Evolutionary conservation across 2,888 invertebrate genomes (phyloP).

Genomic region (Salpingus planirostris): DNA sequence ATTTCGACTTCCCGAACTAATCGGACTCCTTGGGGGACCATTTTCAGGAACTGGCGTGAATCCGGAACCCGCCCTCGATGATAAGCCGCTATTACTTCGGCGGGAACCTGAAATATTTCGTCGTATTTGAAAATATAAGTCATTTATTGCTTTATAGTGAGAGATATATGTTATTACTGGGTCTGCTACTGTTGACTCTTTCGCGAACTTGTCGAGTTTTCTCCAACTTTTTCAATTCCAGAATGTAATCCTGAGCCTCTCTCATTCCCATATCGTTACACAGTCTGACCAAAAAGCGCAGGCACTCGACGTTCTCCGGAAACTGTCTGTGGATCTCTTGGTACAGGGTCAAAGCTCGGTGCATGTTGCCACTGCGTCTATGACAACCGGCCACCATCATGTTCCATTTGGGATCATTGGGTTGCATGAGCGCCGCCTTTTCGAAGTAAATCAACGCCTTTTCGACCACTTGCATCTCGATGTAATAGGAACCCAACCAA

Average conservation of each 20-base stretch:
- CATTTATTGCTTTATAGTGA: neutral
- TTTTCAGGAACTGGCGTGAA: constrained; percentile 45
- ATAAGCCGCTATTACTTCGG: constrained; percentile 48
- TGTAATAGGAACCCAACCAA: constrained; percentile 83
- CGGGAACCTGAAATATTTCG: constrained; percentile 44
- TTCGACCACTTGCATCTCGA: constrained; percentile 81
- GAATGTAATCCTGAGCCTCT: constrained; percentile 77
- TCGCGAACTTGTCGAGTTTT: constrained; percentile 49
- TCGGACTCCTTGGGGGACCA: constrained; percentile 26
- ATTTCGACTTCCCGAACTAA: constrained; percentile 29
- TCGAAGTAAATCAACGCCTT: constrained; percentile 79
- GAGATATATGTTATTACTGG: constrained; percentile 38
- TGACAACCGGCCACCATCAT: constrained; percentile 80
- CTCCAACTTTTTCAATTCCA: constrained; percentile 68
- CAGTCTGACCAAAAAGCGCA: constrained; percentile 79
- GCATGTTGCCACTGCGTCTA: constrained; percentile 63
- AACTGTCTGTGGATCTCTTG: constrained; percentile 77
- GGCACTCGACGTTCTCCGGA: constrained; percentile 90
- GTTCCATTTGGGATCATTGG: constrained; percentile 74
- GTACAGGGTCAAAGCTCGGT: constrained; percentile 66
- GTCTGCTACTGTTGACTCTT: constrained; percentile 49
- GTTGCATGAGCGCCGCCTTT: constrained; percentile 66
- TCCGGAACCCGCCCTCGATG: constrained; percentile 49
- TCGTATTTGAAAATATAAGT: neutral
- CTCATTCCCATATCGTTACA: constrained; percentile 84